A percentile compares a stretch with the other conserved stretches of the same genome.
These are phyloP conservation scores for Cryptoprocta ferox DNA, from an alignment of 2,797 vertebrate genomes.

Conservation along the genomic window DNA sequence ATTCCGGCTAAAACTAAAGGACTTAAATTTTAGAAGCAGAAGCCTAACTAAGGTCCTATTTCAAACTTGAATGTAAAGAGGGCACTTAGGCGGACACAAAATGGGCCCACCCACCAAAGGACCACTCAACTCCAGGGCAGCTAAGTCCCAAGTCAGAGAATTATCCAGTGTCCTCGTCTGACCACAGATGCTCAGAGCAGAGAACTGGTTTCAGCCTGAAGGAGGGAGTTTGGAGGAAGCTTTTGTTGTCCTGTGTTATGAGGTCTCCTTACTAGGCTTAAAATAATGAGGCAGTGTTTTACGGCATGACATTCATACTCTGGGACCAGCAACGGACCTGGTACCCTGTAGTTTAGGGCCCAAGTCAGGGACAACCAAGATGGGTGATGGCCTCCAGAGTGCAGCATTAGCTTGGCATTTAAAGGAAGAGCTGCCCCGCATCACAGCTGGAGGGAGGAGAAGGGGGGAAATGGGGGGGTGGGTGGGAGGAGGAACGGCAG, in stretches of 20 bases:
- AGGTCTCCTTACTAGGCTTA: background rate
- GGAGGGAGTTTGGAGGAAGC: background rate
- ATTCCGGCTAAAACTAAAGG: background rate
- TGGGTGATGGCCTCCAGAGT: background rate
- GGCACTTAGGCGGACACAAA: background rate
- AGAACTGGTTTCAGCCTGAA: background rate
- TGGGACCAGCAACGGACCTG: background rate
- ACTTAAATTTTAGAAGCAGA: background rate
- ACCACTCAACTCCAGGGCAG: background rate
- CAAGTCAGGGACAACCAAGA: background rate
- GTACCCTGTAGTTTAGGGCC: background rate
- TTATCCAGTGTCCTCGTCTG: background rate
- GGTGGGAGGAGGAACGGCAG: background rate
- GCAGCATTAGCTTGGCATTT: background rate
- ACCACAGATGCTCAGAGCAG: background rate
- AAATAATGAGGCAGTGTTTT: background rate
- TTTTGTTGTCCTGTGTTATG: background rate
- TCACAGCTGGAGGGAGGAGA: background rate
- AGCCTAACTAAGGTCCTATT: background rate
- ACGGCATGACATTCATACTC: background rate
- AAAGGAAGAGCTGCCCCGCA: background rate
- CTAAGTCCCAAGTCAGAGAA: background rate
- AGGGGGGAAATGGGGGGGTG: rapidly evolving
- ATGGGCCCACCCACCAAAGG: background rate
- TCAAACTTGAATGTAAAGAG: background rate